Conservation (phyloP, 2,888 invertebrate genomes). For the Drosophila kokeensis region DNA sequence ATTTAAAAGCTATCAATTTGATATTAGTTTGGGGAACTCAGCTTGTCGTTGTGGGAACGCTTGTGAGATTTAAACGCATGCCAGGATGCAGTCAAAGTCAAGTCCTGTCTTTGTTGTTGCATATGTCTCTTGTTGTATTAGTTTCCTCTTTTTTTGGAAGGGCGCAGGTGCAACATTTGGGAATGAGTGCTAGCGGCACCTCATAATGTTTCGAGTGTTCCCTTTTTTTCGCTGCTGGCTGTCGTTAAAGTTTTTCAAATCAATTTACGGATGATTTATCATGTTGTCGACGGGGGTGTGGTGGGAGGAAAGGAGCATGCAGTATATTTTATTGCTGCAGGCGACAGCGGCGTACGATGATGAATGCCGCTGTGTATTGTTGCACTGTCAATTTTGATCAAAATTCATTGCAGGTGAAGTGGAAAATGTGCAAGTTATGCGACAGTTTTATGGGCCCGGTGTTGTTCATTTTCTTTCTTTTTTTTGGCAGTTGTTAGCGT, state of each 20-base stretch:
- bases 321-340: conserved; percentile 46
- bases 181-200: conserved; percentile 43
- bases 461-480: background rate
- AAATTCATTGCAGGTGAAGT: conserved; percentile 70
- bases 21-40: conserved; percentile 72
- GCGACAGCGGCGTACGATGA: conserved; percentile 70
- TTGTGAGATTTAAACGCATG: conserved; percentile 56
- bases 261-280: conserved; percentile 79
- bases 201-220: conserved; percentile 47
- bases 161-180: conserved; percentile 26
- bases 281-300: conserved; percentile 46
- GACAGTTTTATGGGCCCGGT: conserved; percentile 57
- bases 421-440: conserved; percentile 76
- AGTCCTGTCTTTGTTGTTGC: conserved; percentile 16
- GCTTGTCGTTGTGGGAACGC: conserved; percentile 49
- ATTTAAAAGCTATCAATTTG: conserved; percentile 83
- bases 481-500: conserved; percentile 22
- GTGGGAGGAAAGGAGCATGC: background rate
- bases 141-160: conserved; percentile 16
- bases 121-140: conserved; percentile 14
- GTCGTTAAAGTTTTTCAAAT: conserved; percentile 72
- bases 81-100: conserved; percentile 50
- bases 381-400: conserved; percentile 74
- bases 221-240: conserved; percentile 38
- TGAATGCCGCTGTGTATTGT: conserved; percentile 78